phyloP scores from a whole-genome alignment of 2,113 vertebrate species.

The Jaculus jaculus region DNA sequence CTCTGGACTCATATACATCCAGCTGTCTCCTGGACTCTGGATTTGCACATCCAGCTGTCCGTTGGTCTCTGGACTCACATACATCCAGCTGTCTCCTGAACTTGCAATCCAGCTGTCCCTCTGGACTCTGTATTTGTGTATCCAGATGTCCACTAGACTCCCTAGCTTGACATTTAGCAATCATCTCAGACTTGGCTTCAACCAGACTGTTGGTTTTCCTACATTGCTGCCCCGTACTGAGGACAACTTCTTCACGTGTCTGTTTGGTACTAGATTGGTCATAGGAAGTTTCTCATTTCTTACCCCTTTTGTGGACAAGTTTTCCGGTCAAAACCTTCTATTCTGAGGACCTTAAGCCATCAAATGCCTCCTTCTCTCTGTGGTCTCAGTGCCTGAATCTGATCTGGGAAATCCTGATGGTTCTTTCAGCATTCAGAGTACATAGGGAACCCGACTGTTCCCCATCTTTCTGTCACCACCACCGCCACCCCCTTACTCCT shows the following conservation, averaged over 20 bases:
- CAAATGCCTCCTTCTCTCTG: not conserved
- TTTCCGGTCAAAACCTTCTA: not conserved
- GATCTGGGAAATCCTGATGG: not conserved
- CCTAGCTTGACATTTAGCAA: not conserved
- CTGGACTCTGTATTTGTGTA: not conserved
- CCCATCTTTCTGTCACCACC: too few species aligned
- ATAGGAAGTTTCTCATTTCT: not conserved
- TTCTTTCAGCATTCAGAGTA: not conserved
- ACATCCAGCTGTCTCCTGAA: not conserved
- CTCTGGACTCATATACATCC: not conserved
- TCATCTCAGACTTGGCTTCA: not conserved
- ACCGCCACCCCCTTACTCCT: not conserved
- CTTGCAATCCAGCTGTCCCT: not conserved
- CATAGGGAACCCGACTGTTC: not conserved
- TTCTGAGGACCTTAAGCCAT: not conserved
- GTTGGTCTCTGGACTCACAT: too few species aligned
- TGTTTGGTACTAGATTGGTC: not conserved
- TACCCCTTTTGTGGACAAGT: not conserved
- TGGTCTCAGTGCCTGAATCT: not conserved
- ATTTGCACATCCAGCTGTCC: not conserved
- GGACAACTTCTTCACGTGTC: not conserved
- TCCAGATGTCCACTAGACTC: not conserved
- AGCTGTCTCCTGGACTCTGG: not conserved
- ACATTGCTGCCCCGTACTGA: not conserved
- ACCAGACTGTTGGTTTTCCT: not conserved